phyloP scores from a whole-genome alignment of 2,888 invertebrate genomes.

The Cantharis rustica region DNA sequence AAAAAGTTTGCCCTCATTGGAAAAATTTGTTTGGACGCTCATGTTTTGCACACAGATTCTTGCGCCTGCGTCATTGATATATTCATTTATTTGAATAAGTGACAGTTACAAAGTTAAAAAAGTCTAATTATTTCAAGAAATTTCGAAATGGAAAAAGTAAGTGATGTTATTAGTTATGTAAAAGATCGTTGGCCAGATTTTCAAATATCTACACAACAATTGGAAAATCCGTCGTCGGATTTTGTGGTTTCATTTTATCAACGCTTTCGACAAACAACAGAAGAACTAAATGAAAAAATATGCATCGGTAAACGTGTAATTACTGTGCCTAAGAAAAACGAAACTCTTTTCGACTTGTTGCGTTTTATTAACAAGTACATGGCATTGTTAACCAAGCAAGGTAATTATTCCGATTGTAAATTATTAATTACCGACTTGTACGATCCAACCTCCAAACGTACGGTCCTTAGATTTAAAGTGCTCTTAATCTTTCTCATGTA shows the following conservation, averaged over 20 bases:
- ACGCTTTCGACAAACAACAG: not conserved
- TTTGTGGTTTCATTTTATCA: constrained; percentile 5
- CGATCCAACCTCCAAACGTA: constrained; percentile 10
- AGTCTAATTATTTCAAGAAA: not conserved
- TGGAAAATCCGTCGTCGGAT: constrained; percentile 8
- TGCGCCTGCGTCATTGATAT: too few species aligned
- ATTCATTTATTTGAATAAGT: too few species aligned
- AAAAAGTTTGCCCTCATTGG: too few species aligned
- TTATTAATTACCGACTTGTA: constrained; percentile 6
- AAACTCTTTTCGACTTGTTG: not conserved
- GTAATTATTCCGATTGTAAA: not conserved
- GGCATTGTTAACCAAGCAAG: not conserved
- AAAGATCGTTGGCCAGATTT: constrained; percentile 5
- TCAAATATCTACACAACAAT: not conserved
- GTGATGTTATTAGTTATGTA: not conserved
- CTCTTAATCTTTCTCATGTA: not conserved
- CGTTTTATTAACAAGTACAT: constrained; percentile 11
- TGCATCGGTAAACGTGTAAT: not conserved
- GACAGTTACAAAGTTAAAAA: too few species aligned
- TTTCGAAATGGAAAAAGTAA: not conserved
- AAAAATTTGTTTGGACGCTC: too few species aligned
- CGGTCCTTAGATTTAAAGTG: not conserved
- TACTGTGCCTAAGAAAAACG: not conserved
- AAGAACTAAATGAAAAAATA: not conserved
- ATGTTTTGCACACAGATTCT: too few species aligned